Evolutionary conservation across 2,113 vertebrate species (phyloP).

Genomic region (Microcebus tavaratra): DNA sequence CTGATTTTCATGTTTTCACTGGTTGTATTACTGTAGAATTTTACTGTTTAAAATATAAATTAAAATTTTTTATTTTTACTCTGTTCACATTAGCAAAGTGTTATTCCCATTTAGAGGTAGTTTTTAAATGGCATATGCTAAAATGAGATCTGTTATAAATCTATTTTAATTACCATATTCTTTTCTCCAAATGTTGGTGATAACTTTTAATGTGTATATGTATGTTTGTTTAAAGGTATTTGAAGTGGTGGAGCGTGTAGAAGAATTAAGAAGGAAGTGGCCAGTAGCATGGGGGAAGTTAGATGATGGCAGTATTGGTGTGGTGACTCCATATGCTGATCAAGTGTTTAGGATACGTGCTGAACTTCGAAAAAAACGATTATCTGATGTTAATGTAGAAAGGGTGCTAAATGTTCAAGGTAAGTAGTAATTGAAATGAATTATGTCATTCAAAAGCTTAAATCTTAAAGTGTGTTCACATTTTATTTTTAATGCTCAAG

Average conservation of each 20-base stretch:
- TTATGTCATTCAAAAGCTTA: not conserved
- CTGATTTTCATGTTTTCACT: not conserved
- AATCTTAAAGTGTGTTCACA: not conserved
- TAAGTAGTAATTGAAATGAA: constrained; percentile 79
- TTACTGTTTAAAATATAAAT: not conserved
- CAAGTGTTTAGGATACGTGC: constrained; percentile 98
- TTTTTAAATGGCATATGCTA: constrained; percentile 3
- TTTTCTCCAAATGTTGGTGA: not conserved
- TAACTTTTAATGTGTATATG: not conserved
- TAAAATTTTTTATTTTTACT: not conserved
- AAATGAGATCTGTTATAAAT: not conserved
- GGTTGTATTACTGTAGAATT: not conserved
- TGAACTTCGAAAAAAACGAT: constrained; percentile 97
- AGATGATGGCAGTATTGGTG: constrained; percentile 97
- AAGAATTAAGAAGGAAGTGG: constrained; percentile 98
- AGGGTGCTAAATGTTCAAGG: constrained; percentile 99
- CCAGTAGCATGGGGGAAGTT: constrained; percentile 98
- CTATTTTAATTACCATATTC: not conserved
- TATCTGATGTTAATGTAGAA: constrained; percentile 98
- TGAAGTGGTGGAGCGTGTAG: constrained; percentile 98
- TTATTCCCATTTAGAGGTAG: not conserved
- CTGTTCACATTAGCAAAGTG: not conserved
- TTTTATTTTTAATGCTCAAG: constrained; percentile 17
- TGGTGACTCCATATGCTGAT: constrained; percentile 97
- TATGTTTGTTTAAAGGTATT: constrained; percentile 91